Evolutionary conservation across 2,888 invertebrate species (phyloP), one percentile per base, ranked within the genome.

Genomic region (Cetonia aurata): DNA sequence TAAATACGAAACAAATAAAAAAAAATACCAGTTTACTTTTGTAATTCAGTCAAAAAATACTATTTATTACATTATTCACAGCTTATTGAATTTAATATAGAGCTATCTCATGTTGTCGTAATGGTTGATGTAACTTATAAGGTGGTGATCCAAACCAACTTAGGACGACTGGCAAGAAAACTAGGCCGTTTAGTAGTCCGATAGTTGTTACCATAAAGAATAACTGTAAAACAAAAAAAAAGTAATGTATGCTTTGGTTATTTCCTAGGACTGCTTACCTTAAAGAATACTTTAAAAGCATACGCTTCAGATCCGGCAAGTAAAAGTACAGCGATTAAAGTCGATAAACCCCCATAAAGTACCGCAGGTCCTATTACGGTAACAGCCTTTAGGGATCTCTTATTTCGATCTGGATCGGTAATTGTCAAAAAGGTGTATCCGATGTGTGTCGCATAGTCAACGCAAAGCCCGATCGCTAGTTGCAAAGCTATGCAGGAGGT

Each of bases 381-480:
- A 0, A 94, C 88, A 0, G 94, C 91, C 76, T 88, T 86, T 50
- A 89, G 82, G 0, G 90, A 87, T 73, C 93, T 85, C 13, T 88
- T 87, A n/a, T 87, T 85, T 52, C 86, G 86, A 37, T 86, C 81
- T 0, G 88, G 88, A 50, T 87, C 85, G 15, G 85, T 83, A 15
- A 88, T 84, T 1, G 91, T 91, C 77, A 95, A 87, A 82, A 94
- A 95, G 2, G 92, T 92, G 80, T 94, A 94, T 0, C 93, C 93
- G 6, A 93, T 90, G 79, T 93, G 93, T 1, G 93, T 92, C 0
- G 94, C 93, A 78, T 94, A 95, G 83, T 95, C 95, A 0, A 95
- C 93, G 79, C 94, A 93, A 62, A 95, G 85, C 60, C 95, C 95
- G 72, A 94, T 92, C 2, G 93, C 93, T 41, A 95, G 85, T 78